phyloP scores from a whole-genome alignment of 2,113 vertebrate species.

The Progne subis region DNA sequence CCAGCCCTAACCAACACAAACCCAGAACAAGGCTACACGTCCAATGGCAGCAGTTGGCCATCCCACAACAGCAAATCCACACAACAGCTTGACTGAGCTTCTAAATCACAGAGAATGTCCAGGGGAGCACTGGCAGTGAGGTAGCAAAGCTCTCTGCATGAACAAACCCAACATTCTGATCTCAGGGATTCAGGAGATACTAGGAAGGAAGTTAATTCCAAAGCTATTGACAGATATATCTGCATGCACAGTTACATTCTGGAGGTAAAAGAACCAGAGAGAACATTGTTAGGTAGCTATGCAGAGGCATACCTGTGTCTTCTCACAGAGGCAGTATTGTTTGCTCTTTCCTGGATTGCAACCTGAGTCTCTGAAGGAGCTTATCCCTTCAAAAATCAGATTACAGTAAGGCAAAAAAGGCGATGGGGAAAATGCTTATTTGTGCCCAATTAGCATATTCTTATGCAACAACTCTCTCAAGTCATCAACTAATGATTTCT shows the following conservation, averaged over 20 bases:
- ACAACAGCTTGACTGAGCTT: not conserved
- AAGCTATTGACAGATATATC: not conserved
- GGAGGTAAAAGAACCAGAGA: not conserved
- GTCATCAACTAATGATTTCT: not conserved
- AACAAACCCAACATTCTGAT: not conserved
- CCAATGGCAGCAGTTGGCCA: not conserved
- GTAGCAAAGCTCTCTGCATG: not conserved
- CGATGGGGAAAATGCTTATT: not conserved
- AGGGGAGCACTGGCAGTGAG: not conserved
- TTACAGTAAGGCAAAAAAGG: not conserved
- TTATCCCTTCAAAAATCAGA: conserved; percentile 16
- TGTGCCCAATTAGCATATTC: not conserved
- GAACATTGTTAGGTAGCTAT: not conserved
- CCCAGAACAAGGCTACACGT: not conserved
- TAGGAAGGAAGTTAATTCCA: not conserved
- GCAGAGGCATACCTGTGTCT: not conserved
- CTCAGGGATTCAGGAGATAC: not conserved
- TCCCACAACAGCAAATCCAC: not conserved
- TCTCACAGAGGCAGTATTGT: not conserved
- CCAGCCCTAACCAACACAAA: not conserved
- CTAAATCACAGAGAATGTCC: not conserved
- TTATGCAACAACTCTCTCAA: not conserved
- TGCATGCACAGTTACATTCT: not conserved
- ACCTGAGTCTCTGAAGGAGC: not conserved
- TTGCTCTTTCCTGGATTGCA: not conserved